Conservation (phyloP, 2,888 invertebrate genomes). For the Mechanitis mazaeus region DNA sequence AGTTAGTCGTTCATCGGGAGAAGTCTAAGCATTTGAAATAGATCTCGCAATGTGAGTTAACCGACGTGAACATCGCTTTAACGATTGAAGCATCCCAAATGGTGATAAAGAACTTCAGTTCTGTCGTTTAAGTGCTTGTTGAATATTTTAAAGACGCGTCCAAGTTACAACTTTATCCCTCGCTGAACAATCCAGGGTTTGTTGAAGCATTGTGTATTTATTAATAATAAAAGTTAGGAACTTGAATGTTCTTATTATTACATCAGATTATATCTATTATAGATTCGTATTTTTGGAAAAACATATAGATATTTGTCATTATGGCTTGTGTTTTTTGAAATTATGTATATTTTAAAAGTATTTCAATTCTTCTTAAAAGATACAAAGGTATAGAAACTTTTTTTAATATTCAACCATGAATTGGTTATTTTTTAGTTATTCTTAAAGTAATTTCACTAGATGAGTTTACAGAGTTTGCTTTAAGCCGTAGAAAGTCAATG, state of each 20-base stretch:
- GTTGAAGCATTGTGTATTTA: conserved; percentile 8
- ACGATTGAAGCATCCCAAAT: no score
- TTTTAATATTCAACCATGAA: no score
- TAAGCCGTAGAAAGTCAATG: neutral
- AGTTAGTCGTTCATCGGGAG: neutral
- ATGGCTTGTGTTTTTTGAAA: neutral
- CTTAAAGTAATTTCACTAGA: no score
- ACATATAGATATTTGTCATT: conserved; percentile 15
- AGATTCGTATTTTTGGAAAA: conserved; percentile 27
- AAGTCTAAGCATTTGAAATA: neutral
- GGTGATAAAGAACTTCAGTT: no score
- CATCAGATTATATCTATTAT: conserved; percentile 21
- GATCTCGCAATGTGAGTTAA: neutral
- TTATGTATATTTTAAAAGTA: neutral
- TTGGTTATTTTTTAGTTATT: no score
- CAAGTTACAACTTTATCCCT: conserved; percentile 5
- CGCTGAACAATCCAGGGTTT: conserved; percentile 5
- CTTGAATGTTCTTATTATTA: neutral
- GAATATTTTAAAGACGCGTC: neutral
- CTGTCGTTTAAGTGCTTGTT: no score
- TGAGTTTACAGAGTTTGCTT: no score
- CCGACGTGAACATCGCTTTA: neutral
- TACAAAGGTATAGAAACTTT: no score
- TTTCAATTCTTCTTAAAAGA: neutral
- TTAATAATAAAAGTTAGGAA: neutral